Evolutionary conservation across 2,888 invertebrate species (phyloP).

Genomic region (Julus scanicus): DNA sequence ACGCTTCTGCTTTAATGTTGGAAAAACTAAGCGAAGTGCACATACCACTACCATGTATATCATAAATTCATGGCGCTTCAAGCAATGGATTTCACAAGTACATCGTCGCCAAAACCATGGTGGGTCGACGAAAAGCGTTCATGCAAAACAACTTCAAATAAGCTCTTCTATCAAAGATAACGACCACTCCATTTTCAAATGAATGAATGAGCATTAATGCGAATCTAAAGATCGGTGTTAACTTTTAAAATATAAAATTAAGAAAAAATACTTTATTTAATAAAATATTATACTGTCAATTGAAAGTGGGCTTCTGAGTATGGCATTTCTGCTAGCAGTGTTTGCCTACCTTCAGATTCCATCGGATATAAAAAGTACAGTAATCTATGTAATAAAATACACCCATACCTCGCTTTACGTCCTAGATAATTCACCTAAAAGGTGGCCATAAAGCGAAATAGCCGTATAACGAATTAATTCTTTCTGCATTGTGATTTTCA

Average conservation of each 20-base stretch:
- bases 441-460: too few species aligned
- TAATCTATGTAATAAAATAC: too few species aligned
- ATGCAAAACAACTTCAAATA: neutral
- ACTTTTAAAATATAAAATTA: neutral
- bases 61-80: constrained; percentile 30
- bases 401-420: too few species aligned
- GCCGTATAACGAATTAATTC: too few species aligned
- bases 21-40: neutral
- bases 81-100: neutral
- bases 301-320: neutral
- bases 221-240: too few species aligned
- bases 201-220: neutral
- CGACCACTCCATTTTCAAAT: neutral
- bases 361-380: neutral
- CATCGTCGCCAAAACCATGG: neutral
- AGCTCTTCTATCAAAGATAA: neutral
- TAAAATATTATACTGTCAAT: too few species aligned
- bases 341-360: neutral
- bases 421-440: too few species aligned
- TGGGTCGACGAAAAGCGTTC: neutral
- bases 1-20: neutral
- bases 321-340: neutral
- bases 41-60: neutral
- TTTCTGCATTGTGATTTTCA: too few species aligned
- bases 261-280: neutral